Evolutionary conservation across 2,113 vertebrate genomes (phyloP).

Genomic region (Struthidea cinerea): DNA sequence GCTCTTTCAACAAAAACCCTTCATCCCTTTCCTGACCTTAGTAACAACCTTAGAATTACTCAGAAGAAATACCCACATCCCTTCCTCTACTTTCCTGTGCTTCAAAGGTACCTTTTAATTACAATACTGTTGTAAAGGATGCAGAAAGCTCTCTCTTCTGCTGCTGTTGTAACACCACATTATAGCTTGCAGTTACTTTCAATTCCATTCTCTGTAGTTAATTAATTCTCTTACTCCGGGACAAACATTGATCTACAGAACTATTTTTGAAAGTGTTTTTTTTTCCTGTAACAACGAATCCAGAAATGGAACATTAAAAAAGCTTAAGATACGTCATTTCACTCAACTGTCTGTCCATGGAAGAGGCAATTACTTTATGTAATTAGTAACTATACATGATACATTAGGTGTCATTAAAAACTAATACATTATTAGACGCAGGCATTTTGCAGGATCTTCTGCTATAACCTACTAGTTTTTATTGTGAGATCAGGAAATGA

Average conservation of each 20-base stretch:
- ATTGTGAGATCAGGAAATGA: not conserved
- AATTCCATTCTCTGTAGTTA: not conserved
- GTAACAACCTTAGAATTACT: not conserved
- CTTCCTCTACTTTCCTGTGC: not conserved
- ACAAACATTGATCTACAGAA: not conserved
- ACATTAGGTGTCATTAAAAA: not conserved
- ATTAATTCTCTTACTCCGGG: not conserved
- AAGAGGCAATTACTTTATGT: not conserved
- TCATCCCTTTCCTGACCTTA: not conserved
- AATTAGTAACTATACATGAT: not conserved
- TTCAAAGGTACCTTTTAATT: not conserved
- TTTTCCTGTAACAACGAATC: not conserved
- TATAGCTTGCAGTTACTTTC: not conserved
- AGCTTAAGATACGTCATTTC: not conserved
- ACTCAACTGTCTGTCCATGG: not conserved
- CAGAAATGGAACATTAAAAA: not conserved
- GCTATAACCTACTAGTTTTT: not conserved
- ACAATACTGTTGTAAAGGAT: not conserved
- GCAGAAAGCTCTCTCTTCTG: not conserved
- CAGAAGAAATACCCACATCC: not conserved
- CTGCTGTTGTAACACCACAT: not conserved
- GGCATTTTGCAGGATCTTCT: not conserved
- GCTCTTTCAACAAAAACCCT: not conserved
- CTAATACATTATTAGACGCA: not conserved
- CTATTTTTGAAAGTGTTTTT: not conserved